These are phyloP conservation scores for Habrosyne pyritoides DNA, from an alignment of 2,888 invertebrate species.

Conservation along the genomic window DNA sequence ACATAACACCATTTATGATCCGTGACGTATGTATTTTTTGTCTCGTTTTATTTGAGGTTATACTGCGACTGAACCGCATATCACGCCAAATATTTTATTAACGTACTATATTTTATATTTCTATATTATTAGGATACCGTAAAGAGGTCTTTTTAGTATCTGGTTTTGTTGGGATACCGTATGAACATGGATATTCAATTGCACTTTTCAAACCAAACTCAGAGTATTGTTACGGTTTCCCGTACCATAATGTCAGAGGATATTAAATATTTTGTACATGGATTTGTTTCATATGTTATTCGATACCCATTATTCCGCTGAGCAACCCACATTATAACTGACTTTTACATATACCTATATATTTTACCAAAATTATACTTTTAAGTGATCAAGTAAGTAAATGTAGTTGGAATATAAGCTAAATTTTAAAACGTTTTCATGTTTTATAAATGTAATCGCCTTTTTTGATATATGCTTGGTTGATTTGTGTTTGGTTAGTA, in stretches of 20 bases:
- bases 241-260: background rate
- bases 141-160: no score
- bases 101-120: background rate
- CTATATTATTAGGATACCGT: background rate
- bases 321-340: no score
- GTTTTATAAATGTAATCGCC: no score
- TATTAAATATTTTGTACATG: no score
- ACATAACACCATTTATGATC: constrained; percentile 8
- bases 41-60: constrained; percentile 16
- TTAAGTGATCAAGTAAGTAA: no score
- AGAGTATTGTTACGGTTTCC: background rate
- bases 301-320: no score
- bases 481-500: background rate
- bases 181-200: background rate
- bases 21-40: constrained; percentile 15
- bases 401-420: no score
- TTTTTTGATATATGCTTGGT: no score
- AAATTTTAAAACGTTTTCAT: no score
- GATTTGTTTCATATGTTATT: no score
- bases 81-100: background rate
- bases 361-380: no score
- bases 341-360: no score
- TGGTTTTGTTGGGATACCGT: background rate
- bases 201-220: background rate
- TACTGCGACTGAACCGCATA: background rate